Evolutionary conservation across 1,140 invertebrate genomes (phyloP), one percentile per base, ranked within the genome.

Genomic region (Artemia franciscana): DNA sequence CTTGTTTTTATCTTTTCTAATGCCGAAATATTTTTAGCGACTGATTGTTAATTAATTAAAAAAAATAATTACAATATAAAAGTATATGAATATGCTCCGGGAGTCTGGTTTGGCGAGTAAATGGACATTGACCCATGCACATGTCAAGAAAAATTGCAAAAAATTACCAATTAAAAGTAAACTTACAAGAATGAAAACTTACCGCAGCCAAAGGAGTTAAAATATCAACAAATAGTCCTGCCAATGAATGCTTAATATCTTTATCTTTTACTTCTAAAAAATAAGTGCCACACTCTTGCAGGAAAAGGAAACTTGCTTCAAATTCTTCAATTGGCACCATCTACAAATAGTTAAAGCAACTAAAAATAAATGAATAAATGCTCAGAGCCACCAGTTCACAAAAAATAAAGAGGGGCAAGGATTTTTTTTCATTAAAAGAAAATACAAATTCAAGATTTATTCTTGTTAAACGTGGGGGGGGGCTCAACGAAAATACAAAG

Each of bases 271-370:
- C 89, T 78, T 99, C 96, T 2, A 97, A 76, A 73, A 98, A 99
- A 75, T 97, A 98, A 69, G 92, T 89, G 3, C 91, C 95, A 73
- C 93, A 91, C 71, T 99, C 94, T 74, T 98, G 91, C 76, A 99
- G 85, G 71, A 98, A 98, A 71, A 94, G 91, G 71, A 98, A 95
- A 4, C 91, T 95, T 0, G 90, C 91, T 74, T 98, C 95, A 75
- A 99, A 98, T 73, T 99, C 94, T 77, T 97, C 92, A 65, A 99
- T 98, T 0, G 95, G 94, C 58, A 95, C 94, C 91, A 98, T 98
- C 83, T 88, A 62, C 78, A 71, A 66, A 74, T 67, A 94, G 73
- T 74, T 95, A 92, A 75, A 91, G 91, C 26, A 98, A 74, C 74
- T 98, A n/a, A n/a, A n/a, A n/a, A n/a, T n/a, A n/a, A n/a, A n/a